Base-by-base conservation (phyloP, 2,113 vertebrate genomes). In the Taurulus bubalis region DNA sequence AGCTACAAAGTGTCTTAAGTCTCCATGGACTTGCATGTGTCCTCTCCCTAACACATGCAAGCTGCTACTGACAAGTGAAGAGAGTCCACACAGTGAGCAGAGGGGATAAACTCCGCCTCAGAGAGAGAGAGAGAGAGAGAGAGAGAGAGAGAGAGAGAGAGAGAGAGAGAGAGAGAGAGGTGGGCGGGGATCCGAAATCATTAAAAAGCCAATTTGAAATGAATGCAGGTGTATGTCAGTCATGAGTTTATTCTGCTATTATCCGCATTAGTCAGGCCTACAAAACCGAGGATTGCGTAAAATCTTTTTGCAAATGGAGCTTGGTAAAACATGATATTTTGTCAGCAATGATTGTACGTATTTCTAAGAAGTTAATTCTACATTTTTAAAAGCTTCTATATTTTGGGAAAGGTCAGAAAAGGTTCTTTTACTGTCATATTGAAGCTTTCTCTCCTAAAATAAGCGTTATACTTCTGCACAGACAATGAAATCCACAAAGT, bases 61-160 rank as follows among this genome's bases (percentile, higher is more conserved):
- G 82, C 80, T 87, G 87, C 89, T 79, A 92, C 89, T 94, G 91
- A 90, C 89, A 90, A 93, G 90, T 89, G 87, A 85, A 75, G 76
- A 70, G 89, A 80, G 88, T 85, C 75, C 85, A 87, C 84, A 75
- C 80, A 81, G 78, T 72, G 87, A 87, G 77, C 83, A 73, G 12
- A 69, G 62, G 67, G 77, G 79, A 83, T 79, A 91, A 89, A 91
- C 93, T 91, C 92, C 92, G 90, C 91, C 91, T 85, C 90, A 83
- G n/a, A 74, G 75, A 71, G 81, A 34, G 77, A 63, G 74, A 6
- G 80, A 10, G 82, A 66, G 83, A 34, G 77, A 63, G 77, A 6
- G 62, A 53, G 64, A 4, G 56, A 32, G 80, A 12, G 79, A 20
- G 72, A 4, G 74, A 1, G 34, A 28, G n/a, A 47, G 53, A 40